phyloP scores from a whole-genome alignment of 2,113 vertebrate genomes.

The Setophaga petechia region DNA sequence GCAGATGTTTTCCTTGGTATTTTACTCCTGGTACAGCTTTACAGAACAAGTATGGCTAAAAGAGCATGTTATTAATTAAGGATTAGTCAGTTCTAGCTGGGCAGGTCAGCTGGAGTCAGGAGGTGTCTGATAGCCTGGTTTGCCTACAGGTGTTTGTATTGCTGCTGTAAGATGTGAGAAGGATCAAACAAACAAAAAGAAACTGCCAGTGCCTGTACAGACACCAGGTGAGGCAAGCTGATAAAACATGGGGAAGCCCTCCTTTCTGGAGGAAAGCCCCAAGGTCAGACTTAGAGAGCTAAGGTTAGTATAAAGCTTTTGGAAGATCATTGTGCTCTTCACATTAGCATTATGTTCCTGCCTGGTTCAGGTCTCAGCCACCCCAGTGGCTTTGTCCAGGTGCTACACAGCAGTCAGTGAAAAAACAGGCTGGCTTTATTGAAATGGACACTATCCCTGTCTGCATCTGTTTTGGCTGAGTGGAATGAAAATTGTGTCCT shows the following conservation, averaged over 20 bases:
- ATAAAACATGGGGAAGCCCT: not conserved
- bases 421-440: not conserved
- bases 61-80: not conserved
- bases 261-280: not conserved
- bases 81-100: not conserved
- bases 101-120: not conserved
- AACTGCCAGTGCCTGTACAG: not conserved
- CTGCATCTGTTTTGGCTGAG: not conserved
- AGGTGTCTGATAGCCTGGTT: not conserved
- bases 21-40: not conserved
- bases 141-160: not conserved
- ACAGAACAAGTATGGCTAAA: not conserved
- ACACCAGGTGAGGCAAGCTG: not conserved
- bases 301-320: not conserved
- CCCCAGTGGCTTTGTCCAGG: not conserved
- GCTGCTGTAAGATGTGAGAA: not conserved
- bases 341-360: not conserved
- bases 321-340: not conserved
- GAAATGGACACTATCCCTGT: not conserved
- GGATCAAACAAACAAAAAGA: not conserved
- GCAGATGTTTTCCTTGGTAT: not conserved
- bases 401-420: not conserved
- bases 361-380: not conserved
- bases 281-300: not conserved
- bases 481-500: slow-evolving; percentile 7